Conservation (phyloP, 2,113 vertebrate species). For the Campylorhamphus procurvoides region DNA sequence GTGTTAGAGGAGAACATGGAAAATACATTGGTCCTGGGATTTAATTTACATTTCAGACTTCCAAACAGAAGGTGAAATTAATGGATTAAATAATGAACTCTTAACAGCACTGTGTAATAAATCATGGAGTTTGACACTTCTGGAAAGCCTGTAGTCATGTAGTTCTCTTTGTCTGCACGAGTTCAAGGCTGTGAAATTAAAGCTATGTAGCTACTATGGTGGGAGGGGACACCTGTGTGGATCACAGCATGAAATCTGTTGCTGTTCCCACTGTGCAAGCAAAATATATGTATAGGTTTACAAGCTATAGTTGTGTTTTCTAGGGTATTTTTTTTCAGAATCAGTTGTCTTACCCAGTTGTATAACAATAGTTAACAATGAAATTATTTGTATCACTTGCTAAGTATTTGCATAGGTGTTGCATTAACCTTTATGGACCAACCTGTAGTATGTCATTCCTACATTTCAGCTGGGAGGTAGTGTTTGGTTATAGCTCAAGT, state of each 20-base stretch:
- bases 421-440: neutral
- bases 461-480: neutral
- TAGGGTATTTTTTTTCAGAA: neutral
- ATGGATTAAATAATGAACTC: neutral
- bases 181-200: neutral
- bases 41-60: neutral
- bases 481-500: neutral
- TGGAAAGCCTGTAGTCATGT: neutral
- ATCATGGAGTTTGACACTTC: neutral
- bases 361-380: neutral
- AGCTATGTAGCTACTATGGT: neutral
- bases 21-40: neutral
- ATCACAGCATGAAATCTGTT: neutral
- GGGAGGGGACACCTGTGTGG: neutral
- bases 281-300: neutral
- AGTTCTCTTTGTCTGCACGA: neutral
- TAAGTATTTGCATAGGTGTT: neutral
- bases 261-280: neutral
- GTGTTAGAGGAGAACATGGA: neutral
- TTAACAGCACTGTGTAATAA: neutral
- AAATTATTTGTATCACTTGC: neutral
- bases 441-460: neutral
- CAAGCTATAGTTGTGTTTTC: neutral
- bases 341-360: neutral
- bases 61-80: neutral